Percentiles rank a stretch among this genome's conserved stretches.
These are phyloP conservation scores for Pandemis corylana DNA, from an alignment of 2,888 invertebrate species.

Conservation along the genomic window DNA sequence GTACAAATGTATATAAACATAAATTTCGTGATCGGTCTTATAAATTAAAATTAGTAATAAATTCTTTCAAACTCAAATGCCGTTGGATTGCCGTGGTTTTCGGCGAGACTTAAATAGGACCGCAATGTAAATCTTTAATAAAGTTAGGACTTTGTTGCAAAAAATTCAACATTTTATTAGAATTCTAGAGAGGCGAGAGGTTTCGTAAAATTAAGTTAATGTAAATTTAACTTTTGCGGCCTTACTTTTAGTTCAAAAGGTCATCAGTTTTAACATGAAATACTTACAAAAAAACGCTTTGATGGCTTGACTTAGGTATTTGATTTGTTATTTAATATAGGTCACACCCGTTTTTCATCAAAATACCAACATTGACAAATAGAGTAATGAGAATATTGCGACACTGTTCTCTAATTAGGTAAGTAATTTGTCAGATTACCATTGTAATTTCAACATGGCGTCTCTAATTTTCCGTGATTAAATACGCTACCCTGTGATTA, in stretches of 20 bases:
- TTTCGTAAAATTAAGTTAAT: not conserved
- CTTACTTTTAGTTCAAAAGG: too few species aligned
- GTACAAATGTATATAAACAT: not conserved
- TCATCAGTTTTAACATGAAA: too few species aligned
- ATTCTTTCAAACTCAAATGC: not conserved
- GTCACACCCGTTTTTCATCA: not conserved
- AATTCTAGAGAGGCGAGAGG: not conserved
- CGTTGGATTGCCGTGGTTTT: not conserved
- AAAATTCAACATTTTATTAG: not conserved
- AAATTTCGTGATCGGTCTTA: not conserved
- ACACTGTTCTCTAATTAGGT: constrained; percentile 25
- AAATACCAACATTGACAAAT: not conserved
- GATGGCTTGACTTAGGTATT: too few species aligned
- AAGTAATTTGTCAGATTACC: constrained; percentile 20
- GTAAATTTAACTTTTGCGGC: too few species aligned
- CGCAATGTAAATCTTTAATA: constrained; percentile 6
- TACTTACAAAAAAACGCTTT: too few species aligned
- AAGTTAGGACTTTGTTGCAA: not conserved
- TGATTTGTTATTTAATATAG: too few species aligned
- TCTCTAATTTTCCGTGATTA: constrained; percentile 36
- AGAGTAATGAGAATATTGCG: constrained; percentile 11
- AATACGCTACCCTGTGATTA: constrained; percentile 30
- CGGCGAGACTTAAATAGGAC: not conserved
- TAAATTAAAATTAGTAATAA: constrained; percentile 2
- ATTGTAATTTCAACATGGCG: constrained; percentile 32